These are phyloP conservation scores for Neodiprion lecontei DNA, from an alignment of 1,140 invertebrate genomes.

Conservation along the genomic window DNA sequence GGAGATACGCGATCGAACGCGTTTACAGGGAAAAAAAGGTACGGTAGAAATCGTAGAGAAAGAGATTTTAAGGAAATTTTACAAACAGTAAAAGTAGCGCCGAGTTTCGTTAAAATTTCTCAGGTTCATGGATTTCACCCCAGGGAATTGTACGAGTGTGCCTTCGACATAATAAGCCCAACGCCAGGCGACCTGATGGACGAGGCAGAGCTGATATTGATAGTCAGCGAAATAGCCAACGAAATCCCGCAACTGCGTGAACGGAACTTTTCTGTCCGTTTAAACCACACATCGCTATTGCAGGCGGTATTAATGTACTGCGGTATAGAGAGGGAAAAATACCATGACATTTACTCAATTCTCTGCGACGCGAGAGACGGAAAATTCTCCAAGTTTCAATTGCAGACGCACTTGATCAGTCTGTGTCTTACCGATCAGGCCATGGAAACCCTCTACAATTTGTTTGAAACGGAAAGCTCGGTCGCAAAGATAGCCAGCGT, in stretches of 20 bases:
- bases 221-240: slow-evolving; percentile 79
- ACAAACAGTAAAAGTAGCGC: slow-evolving; percentile 8
- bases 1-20: slow-evolving; percentile 85
- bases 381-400: slow-evolving; percentile 72
- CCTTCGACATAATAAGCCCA: slow-evolving; percentile 91
- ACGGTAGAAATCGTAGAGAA: slow-evolving; percentile 10
- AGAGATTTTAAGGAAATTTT: slow-evolving; percentile 15
- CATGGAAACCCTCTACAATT: slow-evolving; percentile 71
- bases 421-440: slow-evolving; percentile 75
- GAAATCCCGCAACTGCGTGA: slow-evolving; percentile 73
- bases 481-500: slow-evolving; percentile 70
- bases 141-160: slow-evolving; percentile 87
- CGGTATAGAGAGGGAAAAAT: slow-evolving; percentile 78
- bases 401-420: slow-evolving; percentile 74
- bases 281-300: slow-evolving; percentile 86
- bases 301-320: slow-evolving; percentile 81
- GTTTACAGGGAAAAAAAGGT: slow-evolving; percentile 87
- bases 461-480: slow-evolving; percentile 76
- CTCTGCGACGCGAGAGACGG: slow-evolving; percentile 69
- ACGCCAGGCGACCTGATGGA: slow-evolving; percentile 72
- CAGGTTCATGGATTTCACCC: slow-evolving; percentile 81
- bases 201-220: slow-evolving; percentile 85
- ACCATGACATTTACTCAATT: slow-evolving; percentile 70
- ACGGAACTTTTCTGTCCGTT: slow-evolving; percentile 74
- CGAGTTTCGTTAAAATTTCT: slow-evolving; percentile 10